Evolutionary conservation across 2,113 vertebrate species (phyloP).

Genomic region (Uropsilus gracilis): DNA sequence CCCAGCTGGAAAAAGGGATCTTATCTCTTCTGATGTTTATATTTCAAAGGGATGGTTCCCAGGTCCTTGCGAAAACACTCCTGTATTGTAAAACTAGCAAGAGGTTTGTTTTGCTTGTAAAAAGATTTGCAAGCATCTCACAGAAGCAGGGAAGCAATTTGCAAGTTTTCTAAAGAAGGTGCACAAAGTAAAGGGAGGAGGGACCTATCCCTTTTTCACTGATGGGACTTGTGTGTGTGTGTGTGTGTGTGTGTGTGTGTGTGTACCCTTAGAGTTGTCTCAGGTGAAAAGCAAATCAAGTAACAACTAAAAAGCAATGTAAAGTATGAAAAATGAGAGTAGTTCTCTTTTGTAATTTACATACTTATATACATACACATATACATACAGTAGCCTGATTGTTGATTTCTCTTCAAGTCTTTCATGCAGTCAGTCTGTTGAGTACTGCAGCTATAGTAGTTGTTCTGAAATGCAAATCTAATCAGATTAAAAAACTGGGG

Average conservation of each 20-base stretch:
- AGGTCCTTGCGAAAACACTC: background rate
- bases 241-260: no score
- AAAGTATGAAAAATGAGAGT: background rate
- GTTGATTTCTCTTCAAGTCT: no score
- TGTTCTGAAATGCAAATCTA: no score
- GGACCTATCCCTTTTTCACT: background rate
- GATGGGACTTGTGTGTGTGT: no score
- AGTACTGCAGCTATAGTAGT: no score
- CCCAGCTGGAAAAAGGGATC: no score
- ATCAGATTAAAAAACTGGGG: no score
- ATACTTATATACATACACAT: no score
- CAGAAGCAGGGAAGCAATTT: background rate
- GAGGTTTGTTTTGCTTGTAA: conserved; percentile 15
- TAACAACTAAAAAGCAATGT: background rate
- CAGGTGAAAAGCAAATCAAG: conserved; percentile 22
- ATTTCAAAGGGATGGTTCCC: background rate
- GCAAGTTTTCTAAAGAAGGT: conserved; percentile 6
- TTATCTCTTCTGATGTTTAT: background rate
- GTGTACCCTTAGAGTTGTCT: background rate
- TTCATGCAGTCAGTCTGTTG: no score
- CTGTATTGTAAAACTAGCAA: background rate
- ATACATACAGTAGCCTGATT: no score
- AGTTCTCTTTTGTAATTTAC: conserved; percentile 25
- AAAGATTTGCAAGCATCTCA: background rate
- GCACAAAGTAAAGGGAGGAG: background rate